These are phyloP conservation scores for Sphenopsis melanotis DNA, from an alignment of 2,797 vertebrate genomes.

Conservation along the genomic window DNA sequence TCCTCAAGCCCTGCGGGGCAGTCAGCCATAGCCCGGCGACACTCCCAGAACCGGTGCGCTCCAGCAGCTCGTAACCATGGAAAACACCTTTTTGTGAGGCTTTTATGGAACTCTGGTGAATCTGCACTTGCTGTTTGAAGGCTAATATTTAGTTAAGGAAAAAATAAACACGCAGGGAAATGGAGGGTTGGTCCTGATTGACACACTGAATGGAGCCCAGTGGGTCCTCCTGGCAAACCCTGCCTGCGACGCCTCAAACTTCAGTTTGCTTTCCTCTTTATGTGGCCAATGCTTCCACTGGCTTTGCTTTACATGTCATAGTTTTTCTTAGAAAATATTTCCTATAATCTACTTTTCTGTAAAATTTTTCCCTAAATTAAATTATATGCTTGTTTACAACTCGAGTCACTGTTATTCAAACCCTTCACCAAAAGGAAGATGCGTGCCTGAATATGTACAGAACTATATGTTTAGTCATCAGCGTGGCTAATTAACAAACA, in stretches of 20 bases:
- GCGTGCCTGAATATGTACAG: neutral
- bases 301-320: neutral
- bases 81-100: constrained; percentile 29
- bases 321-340: neutral
- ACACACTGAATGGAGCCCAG: neutral
- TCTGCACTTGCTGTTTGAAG: constrained; percentile 10
- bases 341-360: constrained; percentile 14
- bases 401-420: neutral
- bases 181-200: neutral
- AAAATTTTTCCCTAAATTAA: constrained; percentile 51
- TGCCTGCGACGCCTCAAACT: neutral
- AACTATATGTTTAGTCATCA: constrained; percentile 34
- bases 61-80: constrained; percentile 36
- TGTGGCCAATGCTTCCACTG: neutral
- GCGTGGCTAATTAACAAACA: constrained; percentile 33
- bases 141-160: constrained; percentile 48
- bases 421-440: constrained; percentile 12
- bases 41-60: constrained; percentile 26
- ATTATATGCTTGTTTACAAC: constrained; percentile 52
- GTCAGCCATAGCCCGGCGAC: constrained; percentile 24
- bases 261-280: neutral
- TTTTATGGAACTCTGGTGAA: constrained; percentile 40
- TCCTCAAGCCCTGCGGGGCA: constrained; percentile 8
- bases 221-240: neutral
- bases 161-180: neutral